A percentile compares a stretch with the other conserved stretches of the same genome.
phyloP scores from a whole-genome alignment of 2,888 invertebrate species.

The Hedychridium roseum region DNA sequence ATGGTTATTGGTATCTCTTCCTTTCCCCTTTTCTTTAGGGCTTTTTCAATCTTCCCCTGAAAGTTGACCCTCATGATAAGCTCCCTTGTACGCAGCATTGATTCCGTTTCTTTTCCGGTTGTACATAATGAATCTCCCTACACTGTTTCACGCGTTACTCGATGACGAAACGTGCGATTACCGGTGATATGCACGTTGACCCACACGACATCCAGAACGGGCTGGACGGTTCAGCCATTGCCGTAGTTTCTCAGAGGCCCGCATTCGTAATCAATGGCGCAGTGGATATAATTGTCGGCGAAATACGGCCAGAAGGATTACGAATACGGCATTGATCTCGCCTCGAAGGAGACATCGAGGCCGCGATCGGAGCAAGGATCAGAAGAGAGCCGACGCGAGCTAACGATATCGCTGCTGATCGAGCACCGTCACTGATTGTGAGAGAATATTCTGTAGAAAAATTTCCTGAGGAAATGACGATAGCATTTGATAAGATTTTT shows the following conservation, averaged over 20 bases:
- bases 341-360: constrained; percentile 20
- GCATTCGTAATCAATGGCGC: constrained; percentile 26
- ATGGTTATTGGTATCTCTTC: no score
- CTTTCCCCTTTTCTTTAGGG: constrained; percentile 13
- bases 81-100: constrained; percentile 14
- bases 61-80: constrained; percentile 31
- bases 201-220: constrained; percentile 63
- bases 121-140: constrained; percentile 16
- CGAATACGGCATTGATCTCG: constrained; percentile 27
- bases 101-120: constrained; percentile 15
- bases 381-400: constrained; percentile 44
- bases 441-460: constrained; percentile 1
- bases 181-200: constrained; percentile 36
- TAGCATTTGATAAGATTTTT: no score
- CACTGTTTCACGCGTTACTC: constrained; percentile 27
- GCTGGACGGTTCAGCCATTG: constrained; percentile 61
- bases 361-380: constrained; percentile 43
- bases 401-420: constrained; percentile 21
- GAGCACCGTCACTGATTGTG: constrained; percentile 23
- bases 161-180: constrained; percentile 26
- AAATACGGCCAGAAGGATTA: constrained; percentile 2
- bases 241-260: constrained; percentile 30
- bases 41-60: constrained; percentile 9
- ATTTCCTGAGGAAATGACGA: no score
- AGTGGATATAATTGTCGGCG: constrained; percentile 9